Evolutionary conservation across 2,113 vertebrate species (phyloP).

Genomic region (Ameiurus melas): DNA sequence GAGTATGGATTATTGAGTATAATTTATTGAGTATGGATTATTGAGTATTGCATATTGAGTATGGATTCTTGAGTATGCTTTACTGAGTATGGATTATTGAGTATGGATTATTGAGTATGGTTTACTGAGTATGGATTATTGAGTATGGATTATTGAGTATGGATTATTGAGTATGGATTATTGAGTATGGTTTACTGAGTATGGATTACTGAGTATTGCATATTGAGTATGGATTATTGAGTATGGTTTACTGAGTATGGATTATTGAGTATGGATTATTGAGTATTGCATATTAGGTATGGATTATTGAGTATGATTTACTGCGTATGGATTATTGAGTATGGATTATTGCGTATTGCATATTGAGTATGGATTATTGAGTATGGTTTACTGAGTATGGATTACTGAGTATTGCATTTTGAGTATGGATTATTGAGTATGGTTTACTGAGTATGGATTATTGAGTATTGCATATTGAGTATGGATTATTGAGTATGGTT

Average conservation of each 20-base stretch:
- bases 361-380: background rate
- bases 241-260: background rate
- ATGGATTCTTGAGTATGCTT: background rate
- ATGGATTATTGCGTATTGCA: background rate
- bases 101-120: background rate
- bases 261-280: background rate
- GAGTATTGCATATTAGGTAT: background rate
- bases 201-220: accelerated
- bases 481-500: background rate
- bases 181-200: background rate
- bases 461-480: no score
- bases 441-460: background rate
- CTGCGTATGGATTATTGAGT: background rate
- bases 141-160: no score
- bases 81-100: background rate
- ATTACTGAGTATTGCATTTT: background rate
- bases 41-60: background rate
- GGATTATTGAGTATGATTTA: background rate
- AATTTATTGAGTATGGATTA: background rate
- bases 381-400: background rate
- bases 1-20: background rate
- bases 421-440: background rate
- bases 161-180: no score
- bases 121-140: no score
- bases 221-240: background rate